Conservation (phyloP, 2,888 invertebrate genomes). For the Horisme vitalbata region DNA sequence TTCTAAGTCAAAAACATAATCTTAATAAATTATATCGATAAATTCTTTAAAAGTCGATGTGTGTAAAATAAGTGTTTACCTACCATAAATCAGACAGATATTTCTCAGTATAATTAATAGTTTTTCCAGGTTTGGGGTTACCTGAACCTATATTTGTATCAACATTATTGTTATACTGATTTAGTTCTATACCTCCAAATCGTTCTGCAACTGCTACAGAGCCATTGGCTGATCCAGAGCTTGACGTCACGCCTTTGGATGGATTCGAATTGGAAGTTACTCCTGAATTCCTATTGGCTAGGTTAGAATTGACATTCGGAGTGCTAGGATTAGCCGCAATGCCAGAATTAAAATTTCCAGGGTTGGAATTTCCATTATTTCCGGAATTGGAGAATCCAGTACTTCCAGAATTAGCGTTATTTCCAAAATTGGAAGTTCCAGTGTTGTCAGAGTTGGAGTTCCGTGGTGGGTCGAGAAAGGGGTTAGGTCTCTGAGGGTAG, state of each 20-base stretch:
- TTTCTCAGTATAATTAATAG: too few species aligned
- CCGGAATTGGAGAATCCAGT: slow-evolving; percentile 8
- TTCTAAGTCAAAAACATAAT: too few species aligned
- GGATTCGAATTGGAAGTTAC: neutral
- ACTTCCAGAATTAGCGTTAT: slow-evolving; percentile 12
- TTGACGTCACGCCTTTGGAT: too few species aligned
- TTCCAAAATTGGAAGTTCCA: slow-evolving; percentile 7
- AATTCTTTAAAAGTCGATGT: too few species aligned
- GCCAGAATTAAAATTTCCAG: slow-evolving; percentile 11
- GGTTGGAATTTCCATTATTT: slow-evolving; percentile 4
- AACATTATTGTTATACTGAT: slow-evolving; percentile 3
- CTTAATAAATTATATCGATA: too few species aligned
- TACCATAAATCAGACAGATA: too few species aligned
- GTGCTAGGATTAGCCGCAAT: neutral
- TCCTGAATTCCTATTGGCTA: slow-evolving; percentile 13
- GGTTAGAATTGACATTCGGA: neutral
- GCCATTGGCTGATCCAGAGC: neutral
- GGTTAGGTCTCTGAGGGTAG: slow-evolving; percentile 58
- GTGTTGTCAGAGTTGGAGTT: too few species aligned
- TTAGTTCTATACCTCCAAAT: slow-evolving; percentile 14
- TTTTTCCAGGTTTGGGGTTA: slow-evolving; percentile 12
- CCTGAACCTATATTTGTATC: slow-evolving; percentile 15
- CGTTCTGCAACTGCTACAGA: neutral
- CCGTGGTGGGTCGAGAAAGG: slow-evolving; percentile 42
- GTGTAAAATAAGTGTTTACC: too few species aligned